These are phyloP conservation scores for Cataglyphis livida DNA, from an alignment of 2,888 invertebrate species.

Conservation along the genomic window DNA sequence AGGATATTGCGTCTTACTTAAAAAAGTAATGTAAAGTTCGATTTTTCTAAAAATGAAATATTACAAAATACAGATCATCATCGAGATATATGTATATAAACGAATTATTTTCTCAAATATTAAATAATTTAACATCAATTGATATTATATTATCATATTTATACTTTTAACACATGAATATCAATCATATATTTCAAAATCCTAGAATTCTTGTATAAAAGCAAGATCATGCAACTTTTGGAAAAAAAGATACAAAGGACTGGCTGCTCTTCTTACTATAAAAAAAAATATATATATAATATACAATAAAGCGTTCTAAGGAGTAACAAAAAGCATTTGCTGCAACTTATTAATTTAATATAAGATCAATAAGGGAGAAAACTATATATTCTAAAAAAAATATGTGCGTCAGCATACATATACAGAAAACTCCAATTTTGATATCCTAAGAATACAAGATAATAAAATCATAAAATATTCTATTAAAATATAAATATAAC, in stretches of 20 bases:
- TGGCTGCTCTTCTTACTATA: slow-evolving; percentile 52
- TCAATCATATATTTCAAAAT: slow-evolving; percentile 42
- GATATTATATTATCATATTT: background rate
- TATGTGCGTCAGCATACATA: slow-evolving; percentile 4
- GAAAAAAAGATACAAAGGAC: slow-evolving; percentile 48
- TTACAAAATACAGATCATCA: background rate
- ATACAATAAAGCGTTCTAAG: slow-evolving; percentile 25
- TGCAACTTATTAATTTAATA: slow-evolving; percentile 31
- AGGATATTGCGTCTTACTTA: background rate
- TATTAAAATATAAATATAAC: slow-evolving; percentile 9
- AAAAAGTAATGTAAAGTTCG: background rate
- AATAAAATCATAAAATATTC: slow-evolving; percentile 33
- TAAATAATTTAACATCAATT: slow-evolving; percentile 2
- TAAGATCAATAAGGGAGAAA: background rate
- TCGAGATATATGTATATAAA: background rate
- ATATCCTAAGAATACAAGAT: slow-evolving; percentile 74
- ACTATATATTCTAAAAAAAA: slow-evolving; percentile 9
- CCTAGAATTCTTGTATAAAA: slow-evolving; percentile 52
- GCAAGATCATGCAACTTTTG: slow-evolving; percentile 61
- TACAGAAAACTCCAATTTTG: slow-evolving; percentile 58
- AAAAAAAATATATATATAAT: slow-evolving; percentile 63
- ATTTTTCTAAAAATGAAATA: background rate
- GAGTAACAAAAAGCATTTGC: slow-evolving; percentile 40
- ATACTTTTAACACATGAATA: slow-evolving; percentile 13
- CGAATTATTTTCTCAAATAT: slow-evolving; percentile 21